Evolutionary conservation across 2,797 vertebrate species (phyloP), one percentile per base, ranked within the genome.

Genomic region (Taenioides sp.): DNA sequence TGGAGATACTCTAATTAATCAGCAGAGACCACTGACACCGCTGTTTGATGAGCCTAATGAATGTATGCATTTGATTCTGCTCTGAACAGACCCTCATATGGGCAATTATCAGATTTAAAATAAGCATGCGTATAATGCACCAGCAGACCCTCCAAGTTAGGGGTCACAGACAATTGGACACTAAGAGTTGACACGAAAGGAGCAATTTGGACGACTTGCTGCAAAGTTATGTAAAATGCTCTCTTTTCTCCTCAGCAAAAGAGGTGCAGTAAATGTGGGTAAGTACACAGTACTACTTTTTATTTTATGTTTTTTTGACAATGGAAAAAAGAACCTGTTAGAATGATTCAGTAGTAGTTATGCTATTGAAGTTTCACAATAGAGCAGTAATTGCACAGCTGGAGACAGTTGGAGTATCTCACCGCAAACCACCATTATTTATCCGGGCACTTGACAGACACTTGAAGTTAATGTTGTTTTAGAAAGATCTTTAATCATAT

Each of bases 1-100:
- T 87, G 79, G 77, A 52, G 49, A 73, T 76, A 60, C 71, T 54
- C 82, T 85, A 90, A 90, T 89, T 90, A 83, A 84, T 90, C 85
- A 77, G 12, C 58, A 66, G 79, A 86, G 80, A 86, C 69, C 57
- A 77, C 64, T 74, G 64, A 58, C 75, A 80, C 78, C 59, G 58
- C 75, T 78, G 57, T 73, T 64, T 64, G 69, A 11, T 65, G 58
- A 18, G 69, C 54, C 62, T 74, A 72, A 81, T 73, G 57, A 84
- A 73, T 82, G 57, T n/a, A 11, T 75, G 65, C 14, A 55, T 80
- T 79, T 71, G 70, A 73, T 59, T n/a, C 16, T 68, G 54, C 31
- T 50, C 7, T 16, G 43, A 52, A 71, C 55, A 60, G 67, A 58
- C 1, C 2, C n/a, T 14, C 52, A 63, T 14, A 50, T 72, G 65